Conservation (phyloP, 2,113 vertebrate genomes). For the Vidua chalybeata region DNA sequence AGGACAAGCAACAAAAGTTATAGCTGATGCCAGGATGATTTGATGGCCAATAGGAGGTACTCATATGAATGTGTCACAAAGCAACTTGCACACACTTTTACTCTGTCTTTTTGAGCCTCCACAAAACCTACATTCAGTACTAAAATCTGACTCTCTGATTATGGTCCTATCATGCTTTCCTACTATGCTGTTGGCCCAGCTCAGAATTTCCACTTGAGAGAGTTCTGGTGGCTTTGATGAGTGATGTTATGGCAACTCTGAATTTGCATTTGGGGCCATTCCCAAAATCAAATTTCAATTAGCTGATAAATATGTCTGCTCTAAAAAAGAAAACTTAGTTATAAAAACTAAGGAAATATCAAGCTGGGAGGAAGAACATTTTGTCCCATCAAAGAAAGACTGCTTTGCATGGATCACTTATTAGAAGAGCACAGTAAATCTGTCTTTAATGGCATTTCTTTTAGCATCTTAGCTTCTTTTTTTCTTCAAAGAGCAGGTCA, state of each 20-base stretch:
- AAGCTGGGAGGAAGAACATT: background rate
- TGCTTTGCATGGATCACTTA: background rate
- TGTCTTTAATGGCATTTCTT: background rate
- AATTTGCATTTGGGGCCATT: background rate
- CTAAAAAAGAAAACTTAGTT: background rate
- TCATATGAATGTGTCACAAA: background rate
- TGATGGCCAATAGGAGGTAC: background rate
- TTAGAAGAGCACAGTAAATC: background rate
- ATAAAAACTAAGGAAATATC: background rate
- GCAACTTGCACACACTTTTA: background rate
- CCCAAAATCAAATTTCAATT: background rate
- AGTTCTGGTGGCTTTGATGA: background rate
- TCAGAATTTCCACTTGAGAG: background rate
- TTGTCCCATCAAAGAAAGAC: background rate
- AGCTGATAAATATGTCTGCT: background rate
- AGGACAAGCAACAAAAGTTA: background rate
- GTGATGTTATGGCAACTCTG: background rate
- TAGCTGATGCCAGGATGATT: background rate
- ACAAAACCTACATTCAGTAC: background rate
- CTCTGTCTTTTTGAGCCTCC: background rate
- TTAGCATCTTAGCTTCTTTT: background rate
- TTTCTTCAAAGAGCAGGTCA: background rate
- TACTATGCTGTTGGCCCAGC: background rate
- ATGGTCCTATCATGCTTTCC: background rate
- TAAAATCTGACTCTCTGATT: background rate